Conservation (phyloP, 2,888 invertebrate genomes). For the Agrypnus murinus region DNA sequence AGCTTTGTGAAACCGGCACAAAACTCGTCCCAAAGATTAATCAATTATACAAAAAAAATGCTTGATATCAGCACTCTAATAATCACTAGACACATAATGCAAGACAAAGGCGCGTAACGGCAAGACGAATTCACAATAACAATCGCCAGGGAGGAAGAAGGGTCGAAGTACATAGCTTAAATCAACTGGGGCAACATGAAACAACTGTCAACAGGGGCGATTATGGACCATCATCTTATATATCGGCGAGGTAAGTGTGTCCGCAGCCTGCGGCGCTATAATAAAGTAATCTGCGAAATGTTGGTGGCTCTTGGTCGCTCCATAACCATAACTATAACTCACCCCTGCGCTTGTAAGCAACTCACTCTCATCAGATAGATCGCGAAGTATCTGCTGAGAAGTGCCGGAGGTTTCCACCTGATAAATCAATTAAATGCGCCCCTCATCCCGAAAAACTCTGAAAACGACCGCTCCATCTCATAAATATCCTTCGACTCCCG, state of each 20-base stretch:
- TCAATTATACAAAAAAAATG: too few species aligned
- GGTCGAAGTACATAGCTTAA: slow-evolving; percentile 66
- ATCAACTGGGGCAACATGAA: slow-evolving; percentile 69
- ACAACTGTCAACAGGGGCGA: slow-evolving; percentile 69
- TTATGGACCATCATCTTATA: slow-evolving; percentile 70
- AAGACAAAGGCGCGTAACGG: slow-evolving; percentile 55
- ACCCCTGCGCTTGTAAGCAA: slow-evolving; percentile 60
- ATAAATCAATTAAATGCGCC: slow-evolving; percentile 68
- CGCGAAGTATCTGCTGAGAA: slow-evolving; percentile 64
- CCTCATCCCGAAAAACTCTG: slow-evolving; percentile 45
- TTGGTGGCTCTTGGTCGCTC: slow-evolving; percentile 66
- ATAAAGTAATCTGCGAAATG: slow-evolving; percentile 71
- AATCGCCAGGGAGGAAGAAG: slow-evolving; percentile 64
- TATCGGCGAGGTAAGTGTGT: slow-evolving; percentile 69
- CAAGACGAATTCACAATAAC: slow-evolving; percentile 57
- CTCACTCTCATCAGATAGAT: slow-evolving; percentile 61
- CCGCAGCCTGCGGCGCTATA: slow-evolving; percentile 67
- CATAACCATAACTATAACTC: slow-evolving; percentile 72
- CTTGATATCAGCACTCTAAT: too few species aligned
- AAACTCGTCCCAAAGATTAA: too few species aligned
- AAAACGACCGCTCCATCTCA: slow-evolving; percentile 60
- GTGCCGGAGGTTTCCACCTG: slow-evolving; percentile 67
- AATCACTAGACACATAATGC: neutral
- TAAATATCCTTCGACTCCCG: slow-evolving; percentile 61
- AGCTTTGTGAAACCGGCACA: too few species aligned